These are phyloP conservation scores for Enteromius radiatus DNA, from an alignment of 2,797 vertebrate genomes.

Conservation along the genomic window DNA sequence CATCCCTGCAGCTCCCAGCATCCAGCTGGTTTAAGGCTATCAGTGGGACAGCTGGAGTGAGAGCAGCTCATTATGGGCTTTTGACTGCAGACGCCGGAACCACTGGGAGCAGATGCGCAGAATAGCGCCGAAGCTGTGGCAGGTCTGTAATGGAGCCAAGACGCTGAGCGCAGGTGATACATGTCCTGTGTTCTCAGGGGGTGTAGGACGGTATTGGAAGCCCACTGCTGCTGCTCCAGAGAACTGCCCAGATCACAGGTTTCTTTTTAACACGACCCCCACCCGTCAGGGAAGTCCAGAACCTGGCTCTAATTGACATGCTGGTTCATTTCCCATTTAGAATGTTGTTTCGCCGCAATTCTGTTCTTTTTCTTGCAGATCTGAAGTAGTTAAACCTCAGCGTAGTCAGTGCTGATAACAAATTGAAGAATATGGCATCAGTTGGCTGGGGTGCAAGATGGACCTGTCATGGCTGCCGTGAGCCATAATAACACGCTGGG, in stretches of 20 bases:
- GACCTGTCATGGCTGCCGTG: slow-evolving; percentile 9
- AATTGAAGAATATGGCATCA: slow-evolving; percentile 5
- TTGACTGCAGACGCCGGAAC: slow-evolving; percentile 37
- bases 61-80: slow-evolving; percentile 54
- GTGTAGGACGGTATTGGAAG: slow-evolving; percentile 20
- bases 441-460: not conserved
- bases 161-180: slow-evolving; percentile 42
- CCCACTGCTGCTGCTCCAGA: slow-evolving; percentile 33
- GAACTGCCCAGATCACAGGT: slow-evolving; percentile 33
- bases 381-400: not conserved
- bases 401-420: not conserved
- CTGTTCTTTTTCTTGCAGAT: slow-evolving; percentile 11
- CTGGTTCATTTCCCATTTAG: slow-evolving; percentile 31
- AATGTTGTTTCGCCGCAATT: slow-evolving; percentile 10
- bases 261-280: slow-evolving; percentile 40
- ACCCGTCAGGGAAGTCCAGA: slow-evolving; percentile 36
- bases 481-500: slow-evolving; percentile 19
- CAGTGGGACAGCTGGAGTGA: slow-evolving; percentile 43
- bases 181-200: slow-evolving; percentile 46
- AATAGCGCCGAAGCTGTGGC: slow-evolving; percentile 37
- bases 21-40: slow-evolving; percentile 48
- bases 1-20: slow-evolving; percentile 52
- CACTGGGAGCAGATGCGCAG: slow-evolving; percentile 45
- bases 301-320: slow-evolving; percentile 36
- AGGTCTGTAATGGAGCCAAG: slow-evolving; percentile 43